Conservation (phyloP, 2,888 invertebrate species). For the Loripinus fragilis region DNA sequence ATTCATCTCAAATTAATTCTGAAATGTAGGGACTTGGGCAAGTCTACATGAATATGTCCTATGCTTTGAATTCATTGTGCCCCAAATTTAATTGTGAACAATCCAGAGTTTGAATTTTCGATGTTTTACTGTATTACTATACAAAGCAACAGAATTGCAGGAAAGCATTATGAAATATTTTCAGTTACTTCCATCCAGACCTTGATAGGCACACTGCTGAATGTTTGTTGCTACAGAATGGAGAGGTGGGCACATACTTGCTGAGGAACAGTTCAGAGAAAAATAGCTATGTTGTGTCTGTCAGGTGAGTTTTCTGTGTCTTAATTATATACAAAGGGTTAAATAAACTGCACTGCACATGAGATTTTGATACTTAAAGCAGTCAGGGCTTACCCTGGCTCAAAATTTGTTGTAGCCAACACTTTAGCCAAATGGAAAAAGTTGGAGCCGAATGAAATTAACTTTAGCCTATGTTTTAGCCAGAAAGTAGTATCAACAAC, state of each 20-base stretch:
- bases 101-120: too few relatives aligned
- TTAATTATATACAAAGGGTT: too few relatives aligned
- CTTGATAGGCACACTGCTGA: slow-evolving; percentile 79
- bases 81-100: too few relatives aligned
- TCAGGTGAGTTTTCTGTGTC: slow-evolving; percentile 68
- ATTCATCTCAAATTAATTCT: too few relatives aligned
- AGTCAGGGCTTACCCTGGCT: too few relatives aligned
- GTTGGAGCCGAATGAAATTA: too few relatives aligned
- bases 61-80: neutral
- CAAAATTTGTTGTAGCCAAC: too few relatives aligned
- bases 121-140: neutral
- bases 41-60: neutral
- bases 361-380: too few relatives aligned
- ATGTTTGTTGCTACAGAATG: slow-evolving; percentile 79
- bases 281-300: slow-evolving; percentile 76
- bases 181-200: slow-evolving; percentile 80
- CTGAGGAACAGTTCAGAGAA: slow-evolving; percentile 75
- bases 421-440: too few relatives aligned
- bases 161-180: slow-evolving; percentile 36
- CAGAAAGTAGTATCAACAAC: too few relatives aligned
- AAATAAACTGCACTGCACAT: too few relatives aligned
- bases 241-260: slow-evolving; percentile 80
- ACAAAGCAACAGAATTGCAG: neutral
- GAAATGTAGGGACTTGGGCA: neutral
- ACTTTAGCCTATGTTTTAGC: too few relatives aligned